Evolutionary conservation across 2,113 vertebrate genomes (phyloP).

Genomic region (Mirounga angustirostris): DNA sequence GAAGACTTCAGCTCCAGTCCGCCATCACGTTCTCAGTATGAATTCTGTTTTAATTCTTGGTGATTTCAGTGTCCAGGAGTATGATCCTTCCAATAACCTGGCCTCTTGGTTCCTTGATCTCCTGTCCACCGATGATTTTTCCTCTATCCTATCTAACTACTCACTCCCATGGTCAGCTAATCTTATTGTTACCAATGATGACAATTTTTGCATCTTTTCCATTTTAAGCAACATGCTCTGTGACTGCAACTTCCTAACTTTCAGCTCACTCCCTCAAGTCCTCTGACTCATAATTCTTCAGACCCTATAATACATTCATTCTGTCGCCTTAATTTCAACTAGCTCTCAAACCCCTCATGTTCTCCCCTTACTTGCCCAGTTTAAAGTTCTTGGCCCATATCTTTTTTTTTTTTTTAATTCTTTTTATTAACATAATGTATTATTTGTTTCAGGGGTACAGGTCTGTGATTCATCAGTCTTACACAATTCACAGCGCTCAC

Average conservation of each 20-base stretch:
- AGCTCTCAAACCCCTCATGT: not conserved
- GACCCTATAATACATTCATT: not conserved
- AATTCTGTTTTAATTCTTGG: not conserved
- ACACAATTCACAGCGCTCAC: too few species aligned
- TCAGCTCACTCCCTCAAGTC: too few species aligned
- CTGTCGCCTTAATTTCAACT: not conserved
- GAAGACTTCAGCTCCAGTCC: not conserved
- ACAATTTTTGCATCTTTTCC: not conserved
- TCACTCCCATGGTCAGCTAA: too few species aligned
- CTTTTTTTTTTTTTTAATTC: too few species aligned
- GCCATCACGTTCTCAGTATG: not conserved
- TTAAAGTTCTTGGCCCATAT: not conserved
- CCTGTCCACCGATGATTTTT: not conserved
- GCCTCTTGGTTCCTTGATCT: not conserved
- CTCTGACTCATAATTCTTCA: not conserved
- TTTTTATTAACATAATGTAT: too few species aligned
- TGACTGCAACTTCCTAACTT: not conserved
- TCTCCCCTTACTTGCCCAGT: not conserved
- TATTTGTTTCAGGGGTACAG: too few species aligned
- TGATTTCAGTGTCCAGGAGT: not conserved
- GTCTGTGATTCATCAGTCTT: too few species aligned
- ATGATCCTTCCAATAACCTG: not conserved
- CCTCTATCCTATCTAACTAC: not conserved
- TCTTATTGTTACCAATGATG: not conserved
- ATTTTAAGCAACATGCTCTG: not conserved